Conservation (phyloP, 53 echinoderm and acorn worm species). For the Temnopleurus reevesii region DNA sequence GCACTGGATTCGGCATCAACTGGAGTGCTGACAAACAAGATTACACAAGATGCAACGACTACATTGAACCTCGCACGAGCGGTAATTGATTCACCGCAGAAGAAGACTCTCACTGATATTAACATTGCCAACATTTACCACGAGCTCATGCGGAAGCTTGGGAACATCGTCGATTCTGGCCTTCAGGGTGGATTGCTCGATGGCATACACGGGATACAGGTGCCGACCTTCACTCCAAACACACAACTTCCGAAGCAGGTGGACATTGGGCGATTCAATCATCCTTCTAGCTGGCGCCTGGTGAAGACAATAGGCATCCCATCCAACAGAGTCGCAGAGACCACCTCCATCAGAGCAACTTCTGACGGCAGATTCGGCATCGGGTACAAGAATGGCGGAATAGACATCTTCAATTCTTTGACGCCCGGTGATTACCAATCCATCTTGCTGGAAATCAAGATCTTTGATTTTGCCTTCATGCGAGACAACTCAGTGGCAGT, state of each 20-base stretch:
- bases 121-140: slow-evolving; percentile 9
- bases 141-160: slow-evolving; percentile 21
- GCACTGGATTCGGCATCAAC: neutral
- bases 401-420: slow-evolving; percentile 31
- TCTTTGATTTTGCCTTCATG: slow-evolving; percentile 6
- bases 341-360: neutral
- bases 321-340: slow-evolving; percentile 9
- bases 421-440: neutral
- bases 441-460: neutral
- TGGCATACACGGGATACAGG: neutral
- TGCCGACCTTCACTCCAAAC: slow-evolving; percentile 1
- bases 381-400: slow-evolving; percentile 44
- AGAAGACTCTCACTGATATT: neutral
- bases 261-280: neutral
- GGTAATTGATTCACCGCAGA: neutral
- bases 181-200: slow-evolving; percentile 37
- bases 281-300: slow-evolving; percentile 29
- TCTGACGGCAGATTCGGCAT: slow-evolving; percentile 31
- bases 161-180: slow-evolving; percentile 16
- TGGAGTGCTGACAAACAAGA: neutral
- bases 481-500: neutral
- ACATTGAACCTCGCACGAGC: slow-evolving; percentile 3
- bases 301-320: neutral
- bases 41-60: neutral
- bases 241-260: neutral